Base-by-base conservation (phyloP, 2,888 invertebrate genomes). In the Cosmia trapezina region DNA sequence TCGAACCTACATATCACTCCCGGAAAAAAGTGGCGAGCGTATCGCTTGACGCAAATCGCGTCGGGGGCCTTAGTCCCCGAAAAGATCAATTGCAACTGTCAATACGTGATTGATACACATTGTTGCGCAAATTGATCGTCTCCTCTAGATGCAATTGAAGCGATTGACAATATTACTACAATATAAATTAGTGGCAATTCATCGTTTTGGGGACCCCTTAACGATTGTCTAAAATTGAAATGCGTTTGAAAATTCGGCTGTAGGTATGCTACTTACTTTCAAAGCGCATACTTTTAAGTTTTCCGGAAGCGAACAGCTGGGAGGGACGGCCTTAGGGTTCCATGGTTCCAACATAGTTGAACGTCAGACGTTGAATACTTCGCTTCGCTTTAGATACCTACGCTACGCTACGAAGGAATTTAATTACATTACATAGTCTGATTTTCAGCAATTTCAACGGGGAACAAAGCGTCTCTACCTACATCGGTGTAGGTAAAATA, bases 321-420 rank as follows among this genome's bases (percentile, higher is more conserved):
- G 4, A 17, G 28, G 17, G 4, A 17, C 22, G 1, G 28, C 3
- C 3, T 28, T 3, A 3, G 28, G 17, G 28, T 33, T 33, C n/a
- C n/a, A 11, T 45, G 12, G 41, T 43, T 43, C n/a, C n/a, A 11
- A 53, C 37, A 59, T 53, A 41, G 53, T 53, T 51, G 41, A 53
- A 28, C 56, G 41, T 62, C 56, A 49, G 47, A 62, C 17, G 54
- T 19, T 2, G 56, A 49, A 73, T 51, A 57, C 73, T 73, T 62
- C 6, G 49, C 6, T 68, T 61, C 14, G 43, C 61, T 28, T 28
- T 1, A 22, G 9, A 28, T 54, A n/a, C n/a, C n/a, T n/a, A n/a
- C n/a, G n/a, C n/a, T n/a, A 33, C 2, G 19, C 33, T 19, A 17
- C 57, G 19, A 1, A 41, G 61, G 61, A 73, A 70, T 73, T 73